Evolutionary conservation across 2,797 vertebrate species (phyloP), one percentile per base, ranked within the genome.

Genomic region (Vireo griseus): DNA sequence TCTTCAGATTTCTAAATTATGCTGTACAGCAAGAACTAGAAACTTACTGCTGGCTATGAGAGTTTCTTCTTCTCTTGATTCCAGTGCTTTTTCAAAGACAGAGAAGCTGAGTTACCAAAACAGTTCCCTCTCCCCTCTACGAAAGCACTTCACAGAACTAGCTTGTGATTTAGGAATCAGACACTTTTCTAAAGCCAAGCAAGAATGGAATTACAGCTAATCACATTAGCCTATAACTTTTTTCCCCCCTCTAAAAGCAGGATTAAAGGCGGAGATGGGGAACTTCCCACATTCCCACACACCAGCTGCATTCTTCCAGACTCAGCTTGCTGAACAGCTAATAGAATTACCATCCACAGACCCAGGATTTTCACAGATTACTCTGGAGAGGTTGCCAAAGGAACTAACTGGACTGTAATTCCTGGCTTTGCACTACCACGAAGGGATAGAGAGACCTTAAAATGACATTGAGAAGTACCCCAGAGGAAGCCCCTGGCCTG

Each of bases 161-260:
- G 33, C 29, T 63, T 63, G 37, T 0, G 6, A 92, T 86, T 90
- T 78, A 91, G 35, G 79, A 92, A 90, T 91, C 79, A 82, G 69
- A 77, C 82, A 69, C 62, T 88, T 78, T 74, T 61, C 69, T 88
- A 92, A 91, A 91, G 88, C 69, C 73, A 86, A 89, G 50, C 22
- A 91, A 94, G 87, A 97, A 96, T 45, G 74, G 87, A 91, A 95
- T 96, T 96, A 96, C 17, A 94, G 82, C 48, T 96, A 96, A 97
- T 96, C 91, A 78, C 73, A 95, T 96, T 95, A 96, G 73, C 62
- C 37, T 86, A 2, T 77, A 96, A 91, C 73, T 59, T 86, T 93
- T 92, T 87, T 25, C 33, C 26, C 33, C 26, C 33, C 48, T 74
- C 78, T 92, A 92, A 96, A 91, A 94, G 65, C 28, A 93, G 91